Percentiles rank a stretch among this genome's conserved stretches.
Evolutionary conservation across 2,888 invertebrate species (phyloP).

Genomic region (Leistus spinibarbis): DNA sequence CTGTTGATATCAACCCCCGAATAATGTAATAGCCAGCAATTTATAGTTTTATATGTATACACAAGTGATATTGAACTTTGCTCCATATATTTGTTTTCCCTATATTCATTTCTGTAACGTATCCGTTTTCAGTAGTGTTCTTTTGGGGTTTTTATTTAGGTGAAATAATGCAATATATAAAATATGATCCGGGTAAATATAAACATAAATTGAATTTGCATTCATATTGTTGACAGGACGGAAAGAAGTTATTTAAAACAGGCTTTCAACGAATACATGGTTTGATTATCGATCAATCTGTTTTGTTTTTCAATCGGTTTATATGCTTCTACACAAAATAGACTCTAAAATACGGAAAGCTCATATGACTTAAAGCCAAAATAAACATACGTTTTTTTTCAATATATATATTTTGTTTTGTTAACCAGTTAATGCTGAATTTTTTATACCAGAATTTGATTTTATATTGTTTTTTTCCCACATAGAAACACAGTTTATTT

Average conservation of each 20-base stretch:
- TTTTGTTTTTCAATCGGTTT: not conserved
- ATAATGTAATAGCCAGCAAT: conserved; percentile 25
- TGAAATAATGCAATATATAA: not conserved
- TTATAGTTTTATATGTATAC: conserved; percentile 18
- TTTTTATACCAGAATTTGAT: no score
- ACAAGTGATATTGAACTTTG: conserved; percentile 35
- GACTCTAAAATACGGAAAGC: not conserved
- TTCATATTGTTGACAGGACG: conserved; percentile 15
- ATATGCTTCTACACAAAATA: not conserved
- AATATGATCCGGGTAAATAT: conserved; percentile 18
- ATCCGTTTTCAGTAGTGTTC: conserved; percentile 23
- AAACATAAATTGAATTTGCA: conserved; percentile 20
- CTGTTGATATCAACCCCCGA: not conserved
- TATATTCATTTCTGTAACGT: conserved; percentile 28
- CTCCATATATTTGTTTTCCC: conserved; percentile 29
- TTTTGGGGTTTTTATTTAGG: conserved; percentile 9
- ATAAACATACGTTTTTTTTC: no score
- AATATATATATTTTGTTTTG: no score
- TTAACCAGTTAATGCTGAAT: not conserved
- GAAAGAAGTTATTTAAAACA: conserved; percentile 22
- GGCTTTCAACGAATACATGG: not conserved
- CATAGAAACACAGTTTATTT: no score
- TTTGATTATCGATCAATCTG: not conserved
- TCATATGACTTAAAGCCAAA: no score
- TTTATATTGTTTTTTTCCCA: not conserved